Conservation (phyloP, 2,888 invertebrate species). For the Terebella lapidaria region DNA sequence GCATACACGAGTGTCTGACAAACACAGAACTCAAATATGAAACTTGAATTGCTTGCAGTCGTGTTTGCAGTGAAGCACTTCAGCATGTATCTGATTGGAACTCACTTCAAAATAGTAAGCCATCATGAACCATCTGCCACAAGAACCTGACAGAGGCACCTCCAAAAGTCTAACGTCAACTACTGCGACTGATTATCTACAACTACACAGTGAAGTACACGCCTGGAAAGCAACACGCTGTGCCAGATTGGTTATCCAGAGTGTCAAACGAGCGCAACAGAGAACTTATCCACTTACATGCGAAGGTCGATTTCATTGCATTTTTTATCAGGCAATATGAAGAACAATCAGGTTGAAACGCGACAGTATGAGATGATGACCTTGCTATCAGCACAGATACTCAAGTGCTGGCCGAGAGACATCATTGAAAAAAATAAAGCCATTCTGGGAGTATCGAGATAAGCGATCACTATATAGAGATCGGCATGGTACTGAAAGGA, state of each 20-base stretch:
- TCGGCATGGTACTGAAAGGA: background rate
- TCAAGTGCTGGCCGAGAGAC: background rate
- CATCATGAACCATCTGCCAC: no score
- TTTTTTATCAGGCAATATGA: background rate
- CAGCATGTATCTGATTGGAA: no score
- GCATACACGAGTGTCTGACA: background rate
- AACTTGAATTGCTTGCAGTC: background rate
- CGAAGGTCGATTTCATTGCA: background rate
- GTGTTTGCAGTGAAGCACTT: background rate
- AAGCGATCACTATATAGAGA: background rate
- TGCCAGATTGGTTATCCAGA: background rate
- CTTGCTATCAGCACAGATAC: background rate
- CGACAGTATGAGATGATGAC: background rate
- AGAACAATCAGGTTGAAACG: background rate
- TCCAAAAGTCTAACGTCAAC: background rate
- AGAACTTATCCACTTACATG: background rate
- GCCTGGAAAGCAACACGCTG: background rate
- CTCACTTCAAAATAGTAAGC: no score
- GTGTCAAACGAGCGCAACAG: background rate
- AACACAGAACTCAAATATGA: background rate
- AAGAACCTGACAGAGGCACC: no score
- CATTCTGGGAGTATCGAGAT: background rate
- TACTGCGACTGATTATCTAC: background rate
- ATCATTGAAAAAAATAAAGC: background rate
- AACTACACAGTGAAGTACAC: background rate